Base-by-base conservation (phyloP, 2,113 vertebrate species). In the Pluvialis apricaria region DNA sequence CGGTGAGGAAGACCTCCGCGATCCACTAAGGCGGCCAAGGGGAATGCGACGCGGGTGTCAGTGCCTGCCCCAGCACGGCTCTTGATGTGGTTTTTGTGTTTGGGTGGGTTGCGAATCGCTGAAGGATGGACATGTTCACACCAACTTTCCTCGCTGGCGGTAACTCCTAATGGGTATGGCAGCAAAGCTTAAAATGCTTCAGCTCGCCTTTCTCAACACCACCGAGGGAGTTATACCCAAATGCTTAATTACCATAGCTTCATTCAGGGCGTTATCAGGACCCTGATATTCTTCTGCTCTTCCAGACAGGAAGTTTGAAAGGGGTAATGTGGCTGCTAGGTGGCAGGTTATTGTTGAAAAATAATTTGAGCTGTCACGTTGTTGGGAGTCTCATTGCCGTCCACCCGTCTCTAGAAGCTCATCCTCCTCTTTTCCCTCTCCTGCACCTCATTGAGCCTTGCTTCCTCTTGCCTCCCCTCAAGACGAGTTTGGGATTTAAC, bases 181-280 rank as follows among this genome's bases (percentile, higher is more conserved):
- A 78, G 52, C 65, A 90, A 69, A 95, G 75, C 82, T 97, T 97
- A 86, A 86, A 72, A 85, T 91, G 40, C 78, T 49, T 94, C 88
- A 87, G 70, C 79, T 94, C 13, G 0, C 54, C 79, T 95, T 97
- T 86, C 77, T 96, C 76, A 18, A 66, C 51, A 36, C 82, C 29
- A 13, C 79, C 38, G 21, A 95, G 91, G 93, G 71, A 62, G 45
- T 25, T 4, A 22, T 92, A 88, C 80, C 89, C 85, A 90, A 70
- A 61, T 3, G 4, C 82, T 76, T 94, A 52, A 89, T 95, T 85
- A 75, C 76, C 20, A 1, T 54, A 82, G 45, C 34, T 75, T 73
- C 2, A 0, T 62, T 96, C 82, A 86, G 71, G 52, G 60, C 22
- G 3, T 44, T 92, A 34, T 84, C 51, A 47, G 55, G 45, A 92